phyloP scores from a whole-genome alignment of 2,113 vertebrate species.

The Passer domesticus region DNA sequence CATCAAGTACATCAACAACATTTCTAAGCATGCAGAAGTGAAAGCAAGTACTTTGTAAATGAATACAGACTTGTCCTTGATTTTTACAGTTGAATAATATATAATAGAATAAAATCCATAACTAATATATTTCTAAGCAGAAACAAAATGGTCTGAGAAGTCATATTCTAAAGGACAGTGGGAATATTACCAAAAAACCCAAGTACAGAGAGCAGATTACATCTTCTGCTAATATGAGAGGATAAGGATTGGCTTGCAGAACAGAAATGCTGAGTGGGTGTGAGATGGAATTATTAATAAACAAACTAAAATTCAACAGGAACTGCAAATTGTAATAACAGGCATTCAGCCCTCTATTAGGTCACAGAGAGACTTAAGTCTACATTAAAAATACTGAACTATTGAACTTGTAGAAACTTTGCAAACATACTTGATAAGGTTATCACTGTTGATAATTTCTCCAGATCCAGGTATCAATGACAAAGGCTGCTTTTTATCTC shows the following conservation, averaged over 20 bases:
- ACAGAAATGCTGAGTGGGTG: neutral
- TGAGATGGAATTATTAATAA: neutral
- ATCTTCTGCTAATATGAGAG: neutral
- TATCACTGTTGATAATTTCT: conserved; percentile 86
- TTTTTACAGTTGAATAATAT: neutral
- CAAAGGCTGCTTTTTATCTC: conserved; percentile 65
- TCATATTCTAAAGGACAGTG: neutral
- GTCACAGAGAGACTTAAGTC: neutral
- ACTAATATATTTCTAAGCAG: neutral
- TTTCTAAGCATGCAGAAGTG: neutral
- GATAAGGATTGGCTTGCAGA: neutral
- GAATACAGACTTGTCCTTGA: neutral
- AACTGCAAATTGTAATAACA: neutral
- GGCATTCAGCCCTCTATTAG: neutral
- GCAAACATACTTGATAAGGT: conserved; percentile 90
- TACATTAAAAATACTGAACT: neutral
- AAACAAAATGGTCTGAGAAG: neutral
- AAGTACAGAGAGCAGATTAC: neutral
- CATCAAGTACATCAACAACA: neutral
- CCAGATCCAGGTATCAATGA: conserved; percentile 87
- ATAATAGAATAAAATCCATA: neutral
- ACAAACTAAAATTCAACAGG: neutral
- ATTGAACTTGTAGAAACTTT: neutral
- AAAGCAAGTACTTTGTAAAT: neutral
- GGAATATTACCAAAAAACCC: neutral